phyloP scores from a whole-genome alignment of 2,888 invertebrate species.

The Netelia virgata region DNA sequence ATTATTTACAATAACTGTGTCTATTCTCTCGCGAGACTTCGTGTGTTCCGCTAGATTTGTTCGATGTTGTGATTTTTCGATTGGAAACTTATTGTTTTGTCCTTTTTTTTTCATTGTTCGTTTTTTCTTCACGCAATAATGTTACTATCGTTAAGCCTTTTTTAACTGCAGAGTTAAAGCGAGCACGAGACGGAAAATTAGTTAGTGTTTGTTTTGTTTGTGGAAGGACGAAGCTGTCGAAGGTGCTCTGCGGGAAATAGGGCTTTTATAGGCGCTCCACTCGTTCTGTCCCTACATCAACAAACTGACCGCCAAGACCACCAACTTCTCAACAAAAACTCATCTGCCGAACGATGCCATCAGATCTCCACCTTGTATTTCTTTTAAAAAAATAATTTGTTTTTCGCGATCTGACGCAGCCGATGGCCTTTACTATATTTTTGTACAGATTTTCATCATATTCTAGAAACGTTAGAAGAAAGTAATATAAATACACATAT shows the following conservation, averaged over 20 bases:
- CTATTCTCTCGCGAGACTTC: constrained; percentile 1
- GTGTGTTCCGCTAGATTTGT: constrained; percentile 52
- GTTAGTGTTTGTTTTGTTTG: constrained; percentile 83
- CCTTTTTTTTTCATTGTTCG: constrained; percentile 8
- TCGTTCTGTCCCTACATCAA: constrained; percentile 76
- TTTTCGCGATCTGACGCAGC: constrained; percentile 44
- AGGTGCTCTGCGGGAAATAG: constrained; percentile 97
- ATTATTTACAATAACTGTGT: constrained; percentile 15
- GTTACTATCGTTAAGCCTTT: constrained; percentile 35
- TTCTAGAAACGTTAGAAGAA: constrained; percentile 58
- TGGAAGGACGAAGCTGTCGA: constrained; percentile 97
- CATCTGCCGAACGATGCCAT: constrained; percentile 78
- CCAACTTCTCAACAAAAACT: constrained; percentile 76
- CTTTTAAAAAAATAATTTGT: constrained; percentile 55
- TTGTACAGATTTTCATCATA: constrained; percentile 70
- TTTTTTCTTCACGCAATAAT: background rate
- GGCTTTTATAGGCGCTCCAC: constrained; percentile 90
- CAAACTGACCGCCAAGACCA: constrained; percentile 76
- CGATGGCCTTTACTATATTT: constrained; percentile 70
- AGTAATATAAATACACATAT: constrained; percentile 62
- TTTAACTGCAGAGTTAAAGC: constrained; percentile 46
- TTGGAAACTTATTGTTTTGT: constrained; percentile 4
- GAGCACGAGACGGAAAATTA: constrained; percentile 77
- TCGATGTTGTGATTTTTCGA: constrained; percentile 37
- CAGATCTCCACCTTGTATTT: constrained; percentile 71